Evolutionary conservation across 2,113 vertebrate genomes (phyloP).

Genomic region (Mobula birostris): DNA sequence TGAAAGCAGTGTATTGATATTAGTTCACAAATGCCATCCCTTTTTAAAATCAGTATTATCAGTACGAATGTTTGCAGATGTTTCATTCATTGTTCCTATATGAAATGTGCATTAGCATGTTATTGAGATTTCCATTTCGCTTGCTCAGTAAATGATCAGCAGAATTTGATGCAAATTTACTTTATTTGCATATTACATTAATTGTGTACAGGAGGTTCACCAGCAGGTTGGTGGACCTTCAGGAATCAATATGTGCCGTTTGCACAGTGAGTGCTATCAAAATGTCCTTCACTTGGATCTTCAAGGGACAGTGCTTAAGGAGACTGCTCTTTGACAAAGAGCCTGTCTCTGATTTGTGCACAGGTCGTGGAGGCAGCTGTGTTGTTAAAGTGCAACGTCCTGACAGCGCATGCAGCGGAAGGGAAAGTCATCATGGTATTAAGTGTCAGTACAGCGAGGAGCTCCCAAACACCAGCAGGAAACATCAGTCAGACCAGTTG

Average conservation of each 20-base stretch:
- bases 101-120: background rate
- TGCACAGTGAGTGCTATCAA: background rate
- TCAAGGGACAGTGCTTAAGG: background rate
- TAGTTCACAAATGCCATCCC: background rate
- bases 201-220: background rate
- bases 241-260: background rate
- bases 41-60: background rate
- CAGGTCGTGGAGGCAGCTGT: background rate
- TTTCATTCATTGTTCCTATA: background rate
- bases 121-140: background rate
- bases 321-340: background rate
- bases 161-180: slow-evolving; percentile 27
- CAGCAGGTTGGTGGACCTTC: background rate
- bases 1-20: background rate
- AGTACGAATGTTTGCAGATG: background rate
- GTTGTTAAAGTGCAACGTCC: background rate
- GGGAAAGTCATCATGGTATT: background rate
- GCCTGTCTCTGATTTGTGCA: background rate
- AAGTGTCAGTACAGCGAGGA: background rate
- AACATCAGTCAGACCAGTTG: background rate
- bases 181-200: slow-evolving; percentile 19
- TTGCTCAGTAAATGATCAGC: background rate
- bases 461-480: background rate
- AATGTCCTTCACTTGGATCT: background rate
- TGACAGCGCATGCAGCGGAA: background rate